A percentile compares a stretch with the other conserved stretches of the same genome.
These are phyloP conservation scores for Bombus superbus DNA, from an alignment of 1,140 invertebrate genomes.

Conservation along the genomic window DNA sequence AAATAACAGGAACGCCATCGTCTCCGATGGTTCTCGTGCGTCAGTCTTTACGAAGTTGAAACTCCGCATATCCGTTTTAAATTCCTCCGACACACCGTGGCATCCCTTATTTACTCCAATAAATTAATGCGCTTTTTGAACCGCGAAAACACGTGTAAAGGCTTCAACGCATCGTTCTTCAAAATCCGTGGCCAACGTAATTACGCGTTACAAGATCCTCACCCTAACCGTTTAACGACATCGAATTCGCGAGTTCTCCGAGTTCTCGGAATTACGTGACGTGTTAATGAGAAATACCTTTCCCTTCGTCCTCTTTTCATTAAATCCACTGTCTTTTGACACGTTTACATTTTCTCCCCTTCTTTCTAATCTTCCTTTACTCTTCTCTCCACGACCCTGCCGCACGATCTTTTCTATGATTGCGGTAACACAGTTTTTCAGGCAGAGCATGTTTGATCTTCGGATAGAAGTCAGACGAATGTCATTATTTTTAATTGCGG, in stretches of 20 bases:
- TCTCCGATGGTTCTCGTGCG: too few relatives aligned
- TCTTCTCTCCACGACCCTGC: not conserved
- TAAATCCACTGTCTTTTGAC: constrained; percentile 11
- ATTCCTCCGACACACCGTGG: not conserved
- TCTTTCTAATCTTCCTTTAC: not conserved
- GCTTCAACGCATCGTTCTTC: not conserved
- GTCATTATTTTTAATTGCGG: constrained; percentile 64
- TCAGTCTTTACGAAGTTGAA: not conserved
- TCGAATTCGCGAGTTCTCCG: not conserved
- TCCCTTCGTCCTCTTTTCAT: not conserved
- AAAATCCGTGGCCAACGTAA: constrained; percentile 9
- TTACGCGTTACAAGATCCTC: constrained; percentile 7
- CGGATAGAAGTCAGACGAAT: constrained; percentile 46
- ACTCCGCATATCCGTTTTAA: not conserved
- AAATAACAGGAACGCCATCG: too few relatives aligned
- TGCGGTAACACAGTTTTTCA: constrained; percentile 28
- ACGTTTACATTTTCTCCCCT: not conserved
- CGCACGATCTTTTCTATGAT: not conserved
- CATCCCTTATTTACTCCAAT: not conserved
- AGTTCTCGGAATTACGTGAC: not conserved
- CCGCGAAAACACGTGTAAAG: not conserved
- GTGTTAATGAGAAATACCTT: constrained; percentile 33
- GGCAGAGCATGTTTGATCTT: constrained; percentile 33
- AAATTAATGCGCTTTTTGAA: constrained; percentile 12
- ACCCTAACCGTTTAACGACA: constrained; percentile 7